phyloP scores from a whole-genome alignment of 2,113 vertebrate genomes.

The Sebastes fasciatus region DNA sequence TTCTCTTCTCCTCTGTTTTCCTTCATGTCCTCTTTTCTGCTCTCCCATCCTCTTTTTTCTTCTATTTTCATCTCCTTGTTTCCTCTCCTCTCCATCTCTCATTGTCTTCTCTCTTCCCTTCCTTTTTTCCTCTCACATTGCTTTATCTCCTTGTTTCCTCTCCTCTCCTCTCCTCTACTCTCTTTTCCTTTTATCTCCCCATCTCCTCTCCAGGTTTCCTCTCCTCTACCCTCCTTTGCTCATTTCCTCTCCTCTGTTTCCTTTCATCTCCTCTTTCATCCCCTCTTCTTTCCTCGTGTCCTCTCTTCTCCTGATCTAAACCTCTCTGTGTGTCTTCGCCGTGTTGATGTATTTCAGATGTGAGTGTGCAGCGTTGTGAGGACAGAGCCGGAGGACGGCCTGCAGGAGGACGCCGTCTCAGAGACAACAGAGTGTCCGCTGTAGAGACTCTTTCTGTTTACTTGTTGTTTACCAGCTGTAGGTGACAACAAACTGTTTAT shows the following conservation, averaged over 20 bases:
- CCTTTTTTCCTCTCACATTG: neutral
- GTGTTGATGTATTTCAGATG: neutral
- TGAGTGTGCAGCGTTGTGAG: neutral
- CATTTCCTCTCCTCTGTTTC: neutral
- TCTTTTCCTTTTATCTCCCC: neutral
- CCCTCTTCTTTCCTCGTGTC: neutral
- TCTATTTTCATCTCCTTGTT: neutral
- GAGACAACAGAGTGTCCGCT: neutral
- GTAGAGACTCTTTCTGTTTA: conserved; percentile 5
- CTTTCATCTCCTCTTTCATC: neutral
- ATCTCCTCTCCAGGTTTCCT: neutral
- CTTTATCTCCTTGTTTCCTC: neutral
- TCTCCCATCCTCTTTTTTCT: neutral
- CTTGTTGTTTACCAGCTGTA: conserved; percentile 44
- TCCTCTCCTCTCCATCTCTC: neutral
- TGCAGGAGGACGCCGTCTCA: conserved; percentile 23
- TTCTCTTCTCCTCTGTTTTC: too few relatives aligned
- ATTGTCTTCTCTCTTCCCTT: neutral
- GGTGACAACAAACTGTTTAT: conserved; percentile 41
- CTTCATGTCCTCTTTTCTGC: neutral
- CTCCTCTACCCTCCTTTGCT: neutral
- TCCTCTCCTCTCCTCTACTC: neutral
- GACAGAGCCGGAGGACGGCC: conserved; percentile 10
- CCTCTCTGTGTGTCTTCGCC: neutral
- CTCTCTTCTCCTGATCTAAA: neutral